Base-by-base conservation (phyloP, 2,888 invertebrate species). In the Anarsia innoxiella region DNA sequence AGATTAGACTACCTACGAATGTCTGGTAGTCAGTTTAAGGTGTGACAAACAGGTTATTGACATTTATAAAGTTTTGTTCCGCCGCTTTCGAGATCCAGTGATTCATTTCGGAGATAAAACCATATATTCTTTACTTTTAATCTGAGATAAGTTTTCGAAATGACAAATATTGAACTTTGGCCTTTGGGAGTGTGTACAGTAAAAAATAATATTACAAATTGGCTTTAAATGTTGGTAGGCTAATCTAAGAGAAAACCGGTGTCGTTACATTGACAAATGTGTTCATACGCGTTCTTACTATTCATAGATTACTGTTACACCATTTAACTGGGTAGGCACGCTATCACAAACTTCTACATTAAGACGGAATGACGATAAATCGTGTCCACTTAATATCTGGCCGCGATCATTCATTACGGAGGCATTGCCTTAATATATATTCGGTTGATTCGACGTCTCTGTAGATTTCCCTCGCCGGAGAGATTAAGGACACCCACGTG, bases 401-500 rank as follows among this genome's bases (percentile, higher is more conserved):
- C 62, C 53, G 59, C 59, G 60, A 76, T 80, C 72, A 71, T 72
- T 79, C 74, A 75, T 73, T 78, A 69, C 56, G 48, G 49, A 56
- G 56, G 62, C 62, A 66, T 73, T 74, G 67, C 59, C 51, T 63
- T 60, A 69, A 72, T 71, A 66, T 53, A 51, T 51, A n/a, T 74
- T 69, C 56, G 56, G 66, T 68, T 54, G 63, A 69, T 65, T 72
- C 62, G 65, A 67, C 66, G 55, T 62, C 60, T 59, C 50, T 53
- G 65, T 65, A 71, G 72, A 76, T 77, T 75, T 68, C 59, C 65
- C 61, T 57, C 46, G 45, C 46, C 39, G 40, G 40, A 49, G 53
- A 80, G 82, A 82, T 82, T 78, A 79, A 63, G 78, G 67, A 80
- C 82, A 80, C 82, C 83, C 83, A 82, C 80, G 66, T 77, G 58